Percentiles rank a stretch among this genome's conserved stretches.
phyloP scores from a whole-genome alignment of 2,888 invertebrate genomes.

The Strigamia transsilvanica region DNA sequence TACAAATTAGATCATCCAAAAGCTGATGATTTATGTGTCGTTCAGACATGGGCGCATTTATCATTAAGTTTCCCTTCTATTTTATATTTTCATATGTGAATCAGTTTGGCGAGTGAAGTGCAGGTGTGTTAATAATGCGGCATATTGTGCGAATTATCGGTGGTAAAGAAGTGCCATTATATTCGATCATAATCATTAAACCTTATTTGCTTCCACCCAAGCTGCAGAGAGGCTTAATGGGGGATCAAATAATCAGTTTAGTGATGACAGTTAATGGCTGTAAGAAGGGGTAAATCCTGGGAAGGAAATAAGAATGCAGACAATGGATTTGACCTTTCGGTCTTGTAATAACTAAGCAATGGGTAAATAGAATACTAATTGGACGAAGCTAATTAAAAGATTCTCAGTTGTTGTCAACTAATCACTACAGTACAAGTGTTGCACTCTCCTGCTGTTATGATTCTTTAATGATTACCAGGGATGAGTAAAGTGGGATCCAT shows the following conservation, averaged over 20 bases:
- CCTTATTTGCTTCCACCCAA: neutral
- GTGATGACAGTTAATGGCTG: neutral
- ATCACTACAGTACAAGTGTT: too few species aligned
- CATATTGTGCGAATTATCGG: slow-evolving; percentile 12
- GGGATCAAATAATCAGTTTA: slow-evolving; percentile 16
- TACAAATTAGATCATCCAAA: slow-evolving; percentile 18
- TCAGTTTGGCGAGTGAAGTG: neutral
- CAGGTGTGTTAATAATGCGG: neutral
- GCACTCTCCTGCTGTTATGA: too few species aligned
- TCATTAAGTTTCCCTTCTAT: neutral
- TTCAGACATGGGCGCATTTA: neutral
- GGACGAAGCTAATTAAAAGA: neutral
- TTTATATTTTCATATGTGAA: neutral
- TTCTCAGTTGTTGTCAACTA: too few species aligned
- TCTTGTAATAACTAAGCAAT: neutral
- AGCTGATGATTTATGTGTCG: neutral
- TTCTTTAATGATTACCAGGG: too few species aligned
- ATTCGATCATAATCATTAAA: slow-evolving; percentile 10
- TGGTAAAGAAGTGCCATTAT: slow-evolving; percentile 18
- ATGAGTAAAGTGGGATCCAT: too few species aligned
- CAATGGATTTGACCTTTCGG: neutral
- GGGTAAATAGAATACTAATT: neutral
- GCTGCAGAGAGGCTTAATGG: neutral
- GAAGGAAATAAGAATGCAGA: neutral
- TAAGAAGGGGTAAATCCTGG: neutral